Percentiles rank a stretch among this genome's conserved stretches.
These are phyloP conservation scores for Sebastolobus alascanus DNA, from an alignment of 2,797 vertebrate species.

Conservation along the genomic window DNA sequence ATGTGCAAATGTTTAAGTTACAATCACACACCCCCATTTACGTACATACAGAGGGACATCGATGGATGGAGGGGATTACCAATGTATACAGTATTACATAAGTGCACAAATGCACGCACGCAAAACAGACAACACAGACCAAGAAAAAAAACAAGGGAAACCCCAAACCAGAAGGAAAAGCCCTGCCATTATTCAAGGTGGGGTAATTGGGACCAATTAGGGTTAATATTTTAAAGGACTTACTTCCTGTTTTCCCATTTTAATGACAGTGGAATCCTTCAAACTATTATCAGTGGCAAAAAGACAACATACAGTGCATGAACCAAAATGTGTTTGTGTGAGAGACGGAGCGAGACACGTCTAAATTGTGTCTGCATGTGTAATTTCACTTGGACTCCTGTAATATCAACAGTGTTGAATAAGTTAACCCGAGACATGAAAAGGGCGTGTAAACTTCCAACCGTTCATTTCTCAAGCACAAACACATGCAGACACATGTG, in stretches of 20 bases:
- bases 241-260: slow-evolving; percentile 51
- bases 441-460: neutral
- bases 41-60: slow-evolving; percentile 4
- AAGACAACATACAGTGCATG: slow-evolving; percentile 20
- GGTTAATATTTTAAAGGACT: slow-evolving; percentile 52
- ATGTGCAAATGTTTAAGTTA: slow-evolving; percentile 17
- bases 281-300: slow-evolving; percentile 19
- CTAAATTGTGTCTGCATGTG: slow-evolving; percentile 17
- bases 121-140: neutral
- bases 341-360: neutral
- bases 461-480: slow-evolving; percentile 6
- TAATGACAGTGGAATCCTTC: slow-evolving; percentile 36
- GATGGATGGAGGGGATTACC: neutral
- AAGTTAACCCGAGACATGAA: slow-evolving; percentile 15
- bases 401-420: slow-evolving; percentile 16
- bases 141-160: slow-evolving; percentile 14
- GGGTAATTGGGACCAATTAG: slow-evolving; percentile 47
- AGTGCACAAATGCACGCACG: slow-evolving; percentile 3
- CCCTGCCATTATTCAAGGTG: slow-evolving; percentile 38
- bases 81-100: slow-evolving; percentile 13
- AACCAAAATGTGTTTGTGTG: slow-evolving; percentile 1
- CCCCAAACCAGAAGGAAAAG: neutral
- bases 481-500: neutral
- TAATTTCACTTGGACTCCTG: slow-evolving; percentile 22
- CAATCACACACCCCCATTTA: slow-evolving; percentile 8